phyloP scores from a whole-genome alignment of 1,140 invertebrate species.

The Teleogryllus occipitalis region DNA sequence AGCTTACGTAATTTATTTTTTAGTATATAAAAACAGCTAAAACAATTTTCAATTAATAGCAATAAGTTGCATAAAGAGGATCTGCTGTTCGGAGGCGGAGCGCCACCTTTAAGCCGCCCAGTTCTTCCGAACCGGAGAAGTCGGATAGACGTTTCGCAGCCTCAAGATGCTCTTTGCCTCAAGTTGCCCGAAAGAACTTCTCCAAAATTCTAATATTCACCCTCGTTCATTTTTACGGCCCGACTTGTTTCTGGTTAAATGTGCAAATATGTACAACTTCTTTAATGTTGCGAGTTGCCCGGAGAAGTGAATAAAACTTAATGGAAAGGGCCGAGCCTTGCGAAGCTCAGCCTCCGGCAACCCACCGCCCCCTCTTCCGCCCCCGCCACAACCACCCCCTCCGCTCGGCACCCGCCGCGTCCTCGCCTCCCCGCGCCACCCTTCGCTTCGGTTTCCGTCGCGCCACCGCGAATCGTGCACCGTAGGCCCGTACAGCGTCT shows the following conservation, averaged over 20 bases:
- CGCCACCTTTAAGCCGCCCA: neutral
- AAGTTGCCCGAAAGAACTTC: neutral
- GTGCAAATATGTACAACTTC: constrained; percentile 4
- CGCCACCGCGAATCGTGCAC: no score
- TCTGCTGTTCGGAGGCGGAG: neutral
- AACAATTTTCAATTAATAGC: neutral
- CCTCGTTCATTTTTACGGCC: neutral
- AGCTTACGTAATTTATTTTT: neutral
- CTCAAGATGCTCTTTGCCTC: neutral
- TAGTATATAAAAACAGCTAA: neutral
- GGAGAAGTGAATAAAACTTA: constrained; percentile 1
- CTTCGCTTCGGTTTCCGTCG: no score
- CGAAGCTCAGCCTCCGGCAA: neutral
- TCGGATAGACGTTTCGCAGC: neutral
- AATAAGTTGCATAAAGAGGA: neutral
- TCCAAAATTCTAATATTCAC: neutral
- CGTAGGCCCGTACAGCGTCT: no score
- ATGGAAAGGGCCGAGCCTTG: neutral
- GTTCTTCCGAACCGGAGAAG: neutral
- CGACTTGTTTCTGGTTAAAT: constrained; percentile 4
- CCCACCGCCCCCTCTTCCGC: no score
- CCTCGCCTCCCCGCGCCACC: no score
- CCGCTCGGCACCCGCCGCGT: no score
- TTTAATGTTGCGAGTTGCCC: neutral
- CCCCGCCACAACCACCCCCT: no score